Conservation (phyloP, 1,140 invertebrate genomes). For the Zophobas morio region DNA sequence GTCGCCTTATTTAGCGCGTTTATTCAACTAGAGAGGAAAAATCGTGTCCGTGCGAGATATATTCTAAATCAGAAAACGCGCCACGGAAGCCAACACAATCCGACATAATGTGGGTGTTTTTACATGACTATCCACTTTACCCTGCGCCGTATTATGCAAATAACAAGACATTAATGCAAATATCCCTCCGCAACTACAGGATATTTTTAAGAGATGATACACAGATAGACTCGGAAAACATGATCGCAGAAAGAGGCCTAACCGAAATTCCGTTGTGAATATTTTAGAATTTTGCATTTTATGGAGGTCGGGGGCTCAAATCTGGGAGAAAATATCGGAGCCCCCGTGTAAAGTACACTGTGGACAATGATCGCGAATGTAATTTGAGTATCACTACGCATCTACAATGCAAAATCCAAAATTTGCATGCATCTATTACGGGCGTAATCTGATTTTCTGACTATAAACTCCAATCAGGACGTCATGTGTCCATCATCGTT, state of each 20-base stretch:
- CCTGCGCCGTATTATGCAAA: constrained; percentile 51
- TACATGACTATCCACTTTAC: constrained; percentile 51
- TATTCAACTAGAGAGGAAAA: constrained; percentile 11
- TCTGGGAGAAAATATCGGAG: too few relatives aligned
- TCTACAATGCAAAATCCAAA: too few relatives aligned
- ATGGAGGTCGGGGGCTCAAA: too few relatives aligned
- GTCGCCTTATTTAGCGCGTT: constrained; percentile 18
- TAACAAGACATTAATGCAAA: constrained; percentile 52
- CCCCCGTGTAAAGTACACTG: too few relatives aligned
- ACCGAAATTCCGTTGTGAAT: too few relatives aligned
- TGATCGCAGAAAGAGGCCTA: background rate
- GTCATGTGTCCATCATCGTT: too few relatives aligned
- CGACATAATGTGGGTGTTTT: constrained; percentile 45
- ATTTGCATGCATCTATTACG: too few relatives aligned
- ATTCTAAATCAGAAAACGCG: constrained; percentile 40
- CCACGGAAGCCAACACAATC: constrained; percentile 36
- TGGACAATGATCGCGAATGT: too few relatives aligned
- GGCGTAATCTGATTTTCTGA: too few relatives aligned
- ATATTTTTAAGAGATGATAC: constrained; percentile 50
- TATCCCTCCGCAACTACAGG: constrained; percentile 47
- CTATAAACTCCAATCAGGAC: too few relatives aligned
- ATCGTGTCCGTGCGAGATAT: constrained; percentile 9
- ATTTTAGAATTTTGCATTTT: too few relatives aligned
- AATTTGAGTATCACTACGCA: too few relatives aligned
- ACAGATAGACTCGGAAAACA: constrained; percentile 47